Conservation (phyloP, 2,113 vertebrate genomes). For the Mormoops blainvillei region DNA sequence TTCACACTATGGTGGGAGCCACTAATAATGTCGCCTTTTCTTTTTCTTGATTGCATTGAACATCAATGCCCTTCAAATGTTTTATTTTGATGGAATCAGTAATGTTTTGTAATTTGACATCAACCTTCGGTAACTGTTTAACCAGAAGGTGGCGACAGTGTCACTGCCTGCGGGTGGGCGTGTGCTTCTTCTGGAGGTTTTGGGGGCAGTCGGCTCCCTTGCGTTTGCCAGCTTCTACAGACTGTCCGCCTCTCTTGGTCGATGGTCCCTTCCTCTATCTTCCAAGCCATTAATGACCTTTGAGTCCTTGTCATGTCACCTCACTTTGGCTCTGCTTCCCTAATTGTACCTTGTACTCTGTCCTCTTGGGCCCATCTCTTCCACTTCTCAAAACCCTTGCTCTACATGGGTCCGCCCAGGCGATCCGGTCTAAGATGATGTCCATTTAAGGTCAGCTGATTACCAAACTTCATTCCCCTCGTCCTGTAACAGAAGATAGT, state of each 20-base stretch:
- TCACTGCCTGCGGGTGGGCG: fast-evolving
- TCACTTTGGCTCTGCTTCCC: not conserved
- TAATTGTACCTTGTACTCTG: too few relatives aligned
- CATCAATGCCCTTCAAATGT: not conserved
- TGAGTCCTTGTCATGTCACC: fast-evolving
- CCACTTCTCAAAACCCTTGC: not conserved
- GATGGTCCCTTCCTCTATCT: not conserved
- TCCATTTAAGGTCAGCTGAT: not conserved
- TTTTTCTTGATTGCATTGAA: not conserved
- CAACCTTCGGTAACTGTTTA: not conserved
- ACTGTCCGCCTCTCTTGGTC: fast-evolving
- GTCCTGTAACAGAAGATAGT: not conserved
- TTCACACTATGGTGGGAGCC: not conserved
- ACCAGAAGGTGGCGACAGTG: not conserved
- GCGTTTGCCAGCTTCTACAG: not conserved
- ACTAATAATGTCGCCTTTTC: not conserved
- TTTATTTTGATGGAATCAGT: not conserved
- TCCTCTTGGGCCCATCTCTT: not conserved
- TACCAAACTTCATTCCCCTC: not conserved
- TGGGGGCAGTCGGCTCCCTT: too few relatives aligned
- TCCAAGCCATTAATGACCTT: not conserved
- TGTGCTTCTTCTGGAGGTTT: fast-evolving
- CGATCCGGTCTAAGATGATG: too few relatives aligned
- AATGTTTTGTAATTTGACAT: not conserved
- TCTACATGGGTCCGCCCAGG: not conserved